These are phyloP conservation scores for Aurelia aurita DNA, from an alignment of 30 jellyfish, hydroid and myxozoan species.

Conservation along the genomic window DNA sequence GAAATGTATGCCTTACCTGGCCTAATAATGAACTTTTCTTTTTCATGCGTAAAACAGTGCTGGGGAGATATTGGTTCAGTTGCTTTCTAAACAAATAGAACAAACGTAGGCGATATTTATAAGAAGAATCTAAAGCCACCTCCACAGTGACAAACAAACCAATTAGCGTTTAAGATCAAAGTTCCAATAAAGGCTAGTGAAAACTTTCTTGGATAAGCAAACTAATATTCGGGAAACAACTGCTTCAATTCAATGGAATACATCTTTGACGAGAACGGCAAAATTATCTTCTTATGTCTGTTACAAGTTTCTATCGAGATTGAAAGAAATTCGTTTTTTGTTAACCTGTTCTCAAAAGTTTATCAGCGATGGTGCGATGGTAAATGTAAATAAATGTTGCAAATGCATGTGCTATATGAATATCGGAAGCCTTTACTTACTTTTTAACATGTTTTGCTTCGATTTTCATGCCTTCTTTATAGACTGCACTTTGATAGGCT, in stretches of 20 bases:
- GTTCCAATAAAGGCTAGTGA: too few relatives aligned
- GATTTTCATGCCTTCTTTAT: constrained; percentile 90
- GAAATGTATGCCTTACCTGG: constrained; percentile 52
- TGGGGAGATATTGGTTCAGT: constrained; percentile 81
- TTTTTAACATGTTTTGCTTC: constrained; percentile 94
- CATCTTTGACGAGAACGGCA: too few relatives aligned
- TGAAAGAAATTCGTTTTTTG: too few relatives aligned
- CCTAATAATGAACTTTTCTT: constrained; percentile 77
- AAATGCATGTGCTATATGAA: too few relatives aligned
- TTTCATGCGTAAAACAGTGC: constrained; percentile 73
- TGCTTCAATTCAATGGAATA: too few relatives aligned
- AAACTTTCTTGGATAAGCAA: too few relatives aligned
- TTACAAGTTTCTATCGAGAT: too few relatives aligned
- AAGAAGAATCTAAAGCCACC: not conserved
- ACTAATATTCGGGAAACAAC: too few relatives aligned
- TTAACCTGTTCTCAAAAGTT: too few relatives aligned
- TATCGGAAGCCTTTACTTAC: constrained; percentile 34
- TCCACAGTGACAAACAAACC: not conserved
- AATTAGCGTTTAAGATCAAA: not conserved
- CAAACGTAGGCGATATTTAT: not conserved
- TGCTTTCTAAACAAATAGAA: constrained; percentile 66
- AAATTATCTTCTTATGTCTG: too few relatives aligned
- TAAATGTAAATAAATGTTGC: too few relatives aligned
- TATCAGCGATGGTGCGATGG: too few relatives aligned
- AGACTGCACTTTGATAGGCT: constrained; percentile 79